These are phyloP conservation scores for Mus pahari DNA, from an alignment of 2,113 vertebrate species.

Conservation along the genomic window DNA sequence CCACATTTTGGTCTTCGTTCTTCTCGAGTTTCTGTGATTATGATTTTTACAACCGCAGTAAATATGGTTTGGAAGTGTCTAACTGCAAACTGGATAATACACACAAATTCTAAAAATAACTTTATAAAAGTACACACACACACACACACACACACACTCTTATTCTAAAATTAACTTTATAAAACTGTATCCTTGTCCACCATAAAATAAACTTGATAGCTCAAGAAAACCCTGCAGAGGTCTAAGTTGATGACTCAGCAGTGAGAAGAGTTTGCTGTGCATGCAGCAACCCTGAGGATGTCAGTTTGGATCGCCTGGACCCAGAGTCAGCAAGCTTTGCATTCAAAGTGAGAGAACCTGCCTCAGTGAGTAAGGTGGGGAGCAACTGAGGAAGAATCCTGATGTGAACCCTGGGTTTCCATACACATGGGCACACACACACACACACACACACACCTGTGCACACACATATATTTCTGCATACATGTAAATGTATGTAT, in stretches of 20 bases:
- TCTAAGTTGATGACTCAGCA: background rate
- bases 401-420: background rate
- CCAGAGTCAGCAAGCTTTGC: background rate
- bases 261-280: background rate
- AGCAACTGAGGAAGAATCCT: background rate
- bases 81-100: background rate
- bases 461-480: background rate
- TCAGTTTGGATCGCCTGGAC: background rate
- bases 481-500: background rate
- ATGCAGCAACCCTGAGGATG: background rate
- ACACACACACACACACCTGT: background rate
- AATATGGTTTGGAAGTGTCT: slow-evolving; percentile 50
- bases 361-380: background rate
- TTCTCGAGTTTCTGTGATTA: no score
- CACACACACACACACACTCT: no score
- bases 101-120: background rate
- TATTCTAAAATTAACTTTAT: background rate
- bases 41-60: background rate
- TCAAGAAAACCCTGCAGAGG: background rate
- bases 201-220: background rate
- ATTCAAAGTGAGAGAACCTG: background rate
- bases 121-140: background rate
- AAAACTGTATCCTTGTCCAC: background rate
- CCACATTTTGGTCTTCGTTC: no score
- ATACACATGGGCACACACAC: background rate